These are phyloP conservation scores for Girardia tigrina DNA, from an alignment of 2,888 invertebrate genomes.

Conservation along the genomic window DNA sequence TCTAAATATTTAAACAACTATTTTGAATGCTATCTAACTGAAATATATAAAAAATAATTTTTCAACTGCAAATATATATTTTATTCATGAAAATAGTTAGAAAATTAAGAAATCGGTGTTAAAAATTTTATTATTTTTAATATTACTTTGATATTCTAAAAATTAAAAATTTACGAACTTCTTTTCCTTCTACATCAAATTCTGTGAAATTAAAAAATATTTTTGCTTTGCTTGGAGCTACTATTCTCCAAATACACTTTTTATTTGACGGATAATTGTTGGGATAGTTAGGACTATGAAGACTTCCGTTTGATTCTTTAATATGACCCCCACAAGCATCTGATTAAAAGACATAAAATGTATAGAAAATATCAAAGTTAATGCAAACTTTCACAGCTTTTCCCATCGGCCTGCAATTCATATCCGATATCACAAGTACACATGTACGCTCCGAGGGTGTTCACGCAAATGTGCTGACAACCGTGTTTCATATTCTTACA, in stretches of 20 bases:
- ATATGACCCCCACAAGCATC: slow-evolving; percentile 92
- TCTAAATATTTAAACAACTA: background rate
- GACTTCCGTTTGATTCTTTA: slow-evolving; percentile 73
- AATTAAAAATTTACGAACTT: too few relatives aligned
- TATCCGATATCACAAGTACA: slow-evolving; percentile 88
- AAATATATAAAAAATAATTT: background rate
- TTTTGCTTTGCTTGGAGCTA: slow-evolving; percentile 75
- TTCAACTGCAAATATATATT: background rate
- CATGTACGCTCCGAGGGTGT: slow-evolving; percentile 69
- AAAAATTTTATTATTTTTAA: too few relatives aligned
- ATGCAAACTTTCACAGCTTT: slow-evolving; percentile 75
- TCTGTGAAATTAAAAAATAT: slow-evolving; percentile 93
- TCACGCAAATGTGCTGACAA: slow-evolving; percentile 87
- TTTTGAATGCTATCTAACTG: background rate
- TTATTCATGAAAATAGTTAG: background rate
- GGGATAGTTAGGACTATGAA: slow-evolving; percentile 87
- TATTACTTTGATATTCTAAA: too few relatives aligned
- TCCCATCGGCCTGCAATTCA: slow-evolving; percentile 88
- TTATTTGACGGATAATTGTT: slow-evolving; percentile 82
- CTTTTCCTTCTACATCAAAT: slow-evolving; percentile 88
- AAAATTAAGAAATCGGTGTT: too few relatives aligned
- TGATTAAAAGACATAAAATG: slow-evolving; percentile 46
- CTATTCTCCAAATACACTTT: slow-evolving; percentile 93
- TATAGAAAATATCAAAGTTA: background rate
- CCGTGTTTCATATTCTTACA: slow-evolving; percentile 77